Conservation (phyloP, 2,797 vertebrate genomes). For the Harpagifer antarcticus region DNA sequence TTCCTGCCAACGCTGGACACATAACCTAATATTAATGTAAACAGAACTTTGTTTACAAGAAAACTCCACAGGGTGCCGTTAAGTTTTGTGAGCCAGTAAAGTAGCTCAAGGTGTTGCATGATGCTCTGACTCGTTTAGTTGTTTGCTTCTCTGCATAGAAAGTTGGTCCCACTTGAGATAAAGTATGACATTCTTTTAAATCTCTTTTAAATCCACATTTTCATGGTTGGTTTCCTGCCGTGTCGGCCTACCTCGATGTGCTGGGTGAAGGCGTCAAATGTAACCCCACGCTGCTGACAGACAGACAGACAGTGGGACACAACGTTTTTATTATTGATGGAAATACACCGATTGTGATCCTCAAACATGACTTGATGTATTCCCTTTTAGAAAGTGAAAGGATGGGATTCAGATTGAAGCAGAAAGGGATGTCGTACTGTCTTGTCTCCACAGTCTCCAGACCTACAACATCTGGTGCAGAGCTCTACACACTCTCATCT, state of each 20-base stretch:
- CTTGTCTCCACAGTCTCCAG: conserved; percentile 23
- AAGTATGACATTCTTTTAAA: background rate
- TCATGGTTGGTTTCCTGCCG: background rate
- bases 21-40: too few species aligned
- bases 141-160: background rate
- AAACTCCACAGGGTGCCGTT: background rate
- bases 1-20: too few species aligned
- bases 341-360: background rate
- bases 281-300: background rate
- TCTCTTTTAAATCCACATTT: background rate
- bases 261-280: background rate
- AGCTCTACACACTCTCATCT: conserved; percentile 39
- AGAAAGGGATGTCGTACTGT: conserved; percentile 25
- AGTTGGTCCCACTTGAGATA: background rate
- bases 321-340: background rate
- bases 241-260: background rate
- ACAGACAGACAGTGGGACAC: background rate
- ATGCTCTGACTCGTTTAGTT: background rate
- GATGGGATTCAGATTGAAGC: conserved; percentile 18
- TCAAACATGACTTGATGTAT: background rate
- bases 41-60: background rate
- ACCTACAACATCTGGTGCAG: conserved; percentile 58
- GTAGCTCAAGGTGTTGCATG: background rate
- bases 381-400: conserved; percentile 5
- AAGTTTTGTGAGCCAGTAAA: background rate